Base-by-base conservation (phyloP, 2,113 vertebrate genomes). In the Chaetops frenatus region DNA sequence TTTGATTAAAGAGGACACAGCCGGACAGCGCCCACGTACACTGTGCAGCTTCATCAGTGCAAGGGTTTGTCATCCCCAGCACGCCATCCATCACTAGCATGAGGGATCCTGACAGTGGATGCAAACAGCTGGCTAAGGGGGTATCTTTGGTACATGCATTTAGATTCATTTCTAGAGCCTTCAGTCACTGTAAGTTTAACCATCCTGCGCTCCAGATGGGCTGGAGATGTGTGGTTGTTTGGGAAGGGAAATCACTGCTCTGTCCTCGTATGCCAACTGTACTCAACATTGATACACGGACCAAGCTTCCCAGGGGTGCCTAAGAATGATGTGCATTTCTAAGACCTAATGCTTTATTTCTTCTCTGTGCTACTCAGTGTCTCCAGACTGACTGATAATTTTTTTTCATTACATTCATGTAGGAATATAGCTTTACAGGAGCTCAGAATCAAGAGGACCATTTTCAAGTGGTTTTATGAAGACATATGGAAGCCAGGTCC, bases 401-500 rank as follows among this genome's bases (percentile, higher is more conserved):
- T 89, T 84, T 91, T 92, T 85, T 60, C 70, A 65, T 71, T 79
- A 58, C 1, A 0, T 65, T 89, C 38, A 80, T 69, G 21, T 65
- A 95, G 35, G 60, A 82, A 76, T 95, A 40, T 65, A 73, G 20
- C 60, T 92, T 84, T 84, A 77, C 1, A 1, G 70, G 70, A 89
- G 57, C 48, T 82, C 31, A 42, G 65, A 89, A 82, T 44, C 4
- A 1, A 85, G 81, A 92, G 35, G 58, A 86, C 38, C 13, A 10
- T 88, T 96, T 96, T 86, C 76, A 83, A 92, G 67, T 66, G 17
- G 22, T 40, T 95, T 96, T 86, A 82, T 73, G 78, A 93, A 93
- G 84, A 93, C 47, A 51, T 91, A 91, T 44, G 66, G 78, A 90
- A 95, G 60, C 62, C 74, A 77, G 24, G 33, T 47, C 38, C 35